Evolutionary conservation across 2,113 vertebrate species (phyloP).

Genomic region (Perca flavescens): DNA sequence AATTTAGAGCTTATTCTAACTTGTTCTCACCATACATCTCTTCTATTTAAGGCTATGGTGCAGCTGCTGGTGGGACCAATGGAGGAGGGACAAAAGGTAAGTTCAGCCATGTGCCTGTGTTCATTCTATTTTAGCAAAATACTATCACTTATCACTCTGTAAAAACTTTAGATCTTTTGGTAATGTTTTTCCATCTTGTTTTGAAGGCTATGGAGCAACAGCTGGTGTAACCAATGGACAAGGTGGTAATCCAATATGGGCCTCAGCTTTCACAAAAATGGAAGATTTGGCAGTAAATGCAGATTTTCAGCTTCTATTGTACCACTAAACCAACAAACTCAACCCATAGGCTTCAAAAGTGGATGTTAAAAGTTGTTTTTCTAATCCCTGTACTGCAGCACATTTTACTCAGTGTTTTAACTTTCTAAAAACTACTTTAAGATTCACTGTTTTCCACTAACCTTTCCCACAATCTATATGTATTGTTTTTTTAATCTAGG

Average conservation of each 20-base stretch:
- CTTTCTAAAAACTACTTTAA: not conserved
- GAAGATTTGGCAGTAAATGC: not conserved
- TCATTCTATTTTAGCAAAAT: not conserved
- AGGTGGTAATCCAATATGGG: slow-evolving; percentile 3
- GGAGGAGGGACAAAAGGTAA: slow-evolving; percentile 52
- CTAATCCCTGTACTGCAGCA: not conserved
- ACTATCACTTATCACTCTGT: not conserved
- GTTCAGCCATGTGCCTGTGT: not conserved
- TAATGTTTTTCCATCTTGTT: not conserved
- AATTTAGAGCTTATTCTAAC: not conserved
- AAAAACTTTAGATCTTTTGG: not conserved
- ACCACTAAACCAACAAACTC: not conserved
- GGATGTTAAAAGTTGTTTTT: not conserved
- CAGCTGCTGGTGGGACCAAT: slow-evolving; percentile 35
- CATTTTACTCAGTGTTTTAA: not conserved
- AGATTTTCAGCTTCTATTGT: not conserved
- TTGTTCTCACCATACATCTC: not conserved
- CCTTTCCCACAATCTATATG: not conserved
- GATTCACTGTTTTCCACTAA: not conserved
- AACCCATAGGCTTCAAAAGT: not conserved
- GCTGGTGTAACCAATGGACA: slow-evolving; percentile 48
- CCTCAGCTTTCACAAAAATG: not conserved
- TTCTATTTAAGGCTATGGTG: slow-evolving; percentile 52
- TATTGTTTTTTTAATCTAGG: slow-evolving; percentile 16
- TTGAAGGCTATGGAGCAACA: slow-evolving; percentile 60